Percentiles rank a stretch among this genome's conserved stretches.
phyloP scores from a whole-genome alignment of 1,140 invertebrate species.

The Papilio polytes region DNA sequence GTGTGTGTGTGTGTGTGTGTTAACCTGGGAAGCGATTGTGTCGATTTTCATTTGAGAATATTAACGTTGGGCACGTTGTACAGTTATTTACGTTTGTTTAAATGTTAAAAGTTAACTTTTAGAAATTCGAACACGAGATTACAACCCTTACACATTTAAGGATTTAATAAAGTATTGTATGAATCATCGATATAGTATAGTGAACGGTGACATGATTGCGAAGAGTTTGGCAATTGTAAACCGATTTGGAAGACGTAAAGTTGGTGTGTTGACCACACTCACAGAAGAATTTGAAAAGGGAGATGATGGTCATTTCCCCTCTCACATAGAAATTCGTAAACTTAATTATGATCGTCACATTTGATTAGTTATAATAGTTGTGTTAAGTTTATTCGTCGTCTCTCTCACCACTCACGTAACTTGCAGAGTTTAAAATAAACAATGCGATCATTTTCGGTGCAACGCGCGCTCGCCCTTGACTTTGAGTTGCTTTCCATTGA shows the following conservation, averaged over 20 bases:
- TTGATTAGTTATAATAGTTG: not conserved
- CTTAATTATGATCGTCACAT: too few relatives aligned
- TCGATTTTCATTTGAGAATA: slow-evolving; percentile 37
- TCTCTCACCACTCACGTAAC: not conserved
- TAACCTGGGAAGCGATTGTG: slow-evolving; percentile 41
- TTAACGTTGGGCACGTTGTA: slow-evolving; percentile 12
- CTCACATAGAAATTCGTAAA: too few relatives aligned
- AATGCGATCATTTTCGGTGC: slow-evolving; percentile 35
- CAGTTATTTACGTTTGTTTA: not conserved
- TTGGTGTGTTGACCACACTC: too few relatives aligned
- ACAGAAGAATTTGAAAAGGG: too few relatives aligned
- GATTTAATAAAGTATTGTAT: too few relatives aligned
- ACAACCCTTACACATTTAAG: too few relatives aligned
- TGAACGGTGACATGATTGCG: too few relatives aligned
- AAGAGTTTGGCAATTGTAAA: too few relatives aligned
- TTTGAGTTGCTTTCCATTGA: slow-evolving; percentile 43
- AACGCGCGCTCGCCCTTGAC: slow-evolving; percentile 40
- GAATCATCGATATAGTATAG: too few relatives aligned
- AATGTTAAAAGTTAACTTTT: not conserved
- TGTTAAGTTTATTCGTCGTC: not conserved
- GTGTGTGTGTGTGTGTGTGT: slow-evolving; percentile 37
- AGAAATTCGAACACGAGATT: not conserved
- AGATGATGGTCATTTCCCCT: too few relatives aligned
- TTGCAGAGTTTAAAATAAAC: slow-evolving; percentile 3
- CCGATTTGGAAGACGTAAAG: too few relatives aligned